phyloP scores from a whole-genome alignment of 2,797 vertebrate species.

The Fringilla coelebs region DNA sequence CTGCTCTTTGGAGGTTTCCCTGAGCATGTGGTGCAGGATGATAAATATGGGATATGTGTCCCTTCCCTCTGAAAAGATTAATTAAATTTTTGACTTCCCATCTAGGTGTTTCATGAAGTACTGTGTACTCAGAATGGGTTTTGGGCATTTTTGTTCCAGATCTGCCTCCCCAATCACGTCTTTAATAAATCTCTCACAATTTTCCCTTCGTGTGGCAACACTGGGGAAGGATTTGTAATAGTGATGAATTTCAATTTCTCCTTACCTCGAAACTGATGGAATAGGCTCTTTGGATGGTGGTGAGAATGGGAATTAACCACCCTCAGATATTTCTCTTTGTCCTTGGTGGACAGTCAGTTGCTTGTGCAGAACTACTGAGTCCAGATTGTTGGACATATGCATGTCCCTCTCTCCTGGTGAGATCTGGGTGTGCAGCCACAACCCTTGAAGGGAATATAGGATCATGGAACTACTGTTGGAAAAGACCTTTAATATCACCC shows the following conservation, averaged over 20 bases:
- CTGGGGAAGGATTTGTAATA: not conserved
- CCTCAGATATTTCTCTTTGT: not conserved
- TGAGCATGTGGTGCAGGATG: not conserved
- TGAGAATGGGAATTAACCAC: not conserved
- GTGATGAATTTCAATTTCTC: not conserved
- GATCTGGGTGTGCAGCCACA: not conserved
- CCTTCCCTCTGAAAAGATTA: not conserved
- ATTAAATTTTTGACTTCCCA: not conserved
- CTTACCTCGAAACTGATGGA: not conserved
- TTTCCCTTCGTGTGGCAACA: not conserved
- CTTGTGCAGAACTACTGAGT: not conserved
- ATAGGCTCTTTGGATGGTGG: not conserved
- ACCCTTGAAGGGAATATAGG: accelerated
- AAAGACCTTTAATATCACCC: not conserved
- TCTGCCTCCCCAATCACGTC: not conserved
- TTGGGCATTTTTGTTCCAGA: not conserved
- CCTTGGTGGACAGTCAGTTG: not conserved
- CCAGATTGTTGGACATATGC: accelerated
- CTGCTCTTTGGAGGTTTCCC: not conserved
- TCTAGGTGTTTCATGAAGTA: not conserved
- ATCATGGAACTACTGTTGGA: not conserved
- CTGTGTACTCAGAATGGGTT: not conserved
- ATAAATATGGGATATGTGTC: not conserved
- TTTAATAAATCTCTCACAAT: not conserved
- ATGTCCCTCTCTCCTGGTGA: not conserved